Conservation (phyloP, 2,888 invertebrate species). For the Dryadula phaetusa region DNA sequence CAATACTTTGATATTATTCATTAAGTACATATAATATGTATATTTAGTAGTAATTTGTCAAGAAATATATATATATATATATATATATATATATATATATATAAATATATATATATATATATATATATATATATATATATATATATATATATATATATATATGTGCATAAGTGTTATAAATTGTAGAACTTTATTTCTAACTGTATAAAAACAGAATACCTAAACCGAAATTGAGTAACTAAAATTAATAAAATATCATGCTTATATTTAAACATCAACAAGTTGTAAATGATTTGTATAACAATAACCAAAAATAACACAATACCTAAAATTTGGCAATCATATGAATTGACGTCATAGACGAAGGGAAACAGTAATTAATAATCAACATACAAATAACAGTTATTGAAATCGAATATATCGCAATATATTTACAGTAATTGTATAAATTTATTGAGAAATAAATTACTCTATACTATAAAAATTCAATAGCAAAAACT, state of each 20-base stretch:
- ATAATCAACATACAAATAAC: slow-evolving; percentile 1
- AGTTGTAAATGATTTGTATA: neutral
- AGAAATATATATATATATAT: no score
- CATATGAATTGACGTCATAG: slow-evolving; percentile 10
- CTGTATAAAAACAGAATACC: neutral
- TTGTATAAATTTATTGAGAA: neutral
- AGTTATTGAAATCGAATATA: neutral
- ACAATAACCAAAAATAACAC: neutral
- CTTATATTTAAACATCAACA: neutral
- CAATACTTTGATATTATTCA: no score
- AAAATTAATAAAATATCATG: neutral
- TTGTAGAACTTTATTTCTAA: no score
- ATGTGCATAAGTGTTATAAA: no score
- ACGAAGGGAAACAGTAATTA: neutral
- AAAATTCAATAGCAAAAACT: neutral
- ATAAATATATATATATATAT: no score
- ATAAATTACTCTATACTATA: slow-evolving; percentile 1
- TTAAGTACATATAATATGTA: no score
- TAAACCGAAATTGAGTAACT: neutral
- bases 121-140: no score
- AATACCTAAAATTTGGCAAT: slow-evolving; percentile 18
- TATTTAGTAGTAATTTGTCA: no score
- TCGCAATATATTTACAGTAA: neutral
- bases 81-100: no score
- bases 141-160: no score